Evolutionary conservation across 2,113 vertebrate species (phyloP).

Genomic region (Mastomys natalensis): DNA sequence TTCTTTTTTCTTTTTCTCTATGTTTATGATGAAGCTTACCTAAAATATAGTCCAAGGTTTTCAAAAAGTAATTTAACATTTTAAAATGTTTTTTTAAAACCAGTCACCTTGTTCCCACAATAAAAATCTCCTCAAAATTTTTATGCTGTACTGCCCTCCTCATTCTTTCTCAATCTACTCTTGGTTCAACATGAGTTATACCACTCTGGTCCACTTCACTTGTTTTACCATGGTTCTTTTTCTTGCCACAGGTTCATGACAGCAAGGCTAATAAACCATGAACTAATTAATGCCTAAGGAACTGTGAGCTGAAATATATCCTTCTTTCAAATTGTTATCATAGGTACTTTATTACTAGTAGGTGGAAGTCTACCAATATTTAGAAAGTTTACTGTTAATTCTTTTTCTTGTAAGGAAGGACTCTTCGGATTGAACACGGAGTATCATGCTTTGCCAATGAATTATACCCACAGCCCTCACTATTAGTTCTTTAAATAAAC

Average conservation of each 20-base stretch:
- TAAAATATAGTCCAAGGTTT: background rate
- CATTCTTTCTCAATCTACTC: background rate
- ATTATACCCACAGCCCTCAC: no score
- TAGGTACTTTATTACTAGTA: background rate
- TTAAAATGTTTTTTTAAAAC: background rate
- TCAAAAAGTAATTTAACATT: background rate
- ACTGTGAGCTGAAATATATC: background rate
- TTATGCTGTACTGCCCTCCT: rapidly evolving
- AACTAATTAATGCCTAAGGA: background rate
- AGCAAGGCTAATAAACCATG: background rate
- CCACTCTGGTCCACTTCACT: background rate
- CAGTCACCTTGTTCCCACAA: background rate
- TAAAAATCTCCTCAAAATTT: background rate
- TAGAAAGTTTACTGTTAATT: background rate
- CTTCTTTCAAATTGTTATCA: background rate
- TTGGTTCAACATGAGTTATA: background rate
- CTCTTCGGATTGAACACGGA: background rate
- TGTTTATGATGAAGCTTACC: background rate
- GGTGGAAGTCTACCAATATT: background rate
- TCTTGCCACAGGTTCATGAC: background rate
- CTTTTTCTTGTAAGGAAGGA: background rate
- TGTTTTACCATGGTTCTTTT: background rate
- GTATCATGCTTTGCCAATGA: background rate
- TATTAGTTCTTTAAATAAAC: background rate
- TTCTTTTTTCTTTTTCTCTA: background rate